These are phyloP conservation scores for Parapristionchus giblindavisi DNA, from an alignment of 2,888 invertebrate species.

Conservation along the genomic window DNA sequence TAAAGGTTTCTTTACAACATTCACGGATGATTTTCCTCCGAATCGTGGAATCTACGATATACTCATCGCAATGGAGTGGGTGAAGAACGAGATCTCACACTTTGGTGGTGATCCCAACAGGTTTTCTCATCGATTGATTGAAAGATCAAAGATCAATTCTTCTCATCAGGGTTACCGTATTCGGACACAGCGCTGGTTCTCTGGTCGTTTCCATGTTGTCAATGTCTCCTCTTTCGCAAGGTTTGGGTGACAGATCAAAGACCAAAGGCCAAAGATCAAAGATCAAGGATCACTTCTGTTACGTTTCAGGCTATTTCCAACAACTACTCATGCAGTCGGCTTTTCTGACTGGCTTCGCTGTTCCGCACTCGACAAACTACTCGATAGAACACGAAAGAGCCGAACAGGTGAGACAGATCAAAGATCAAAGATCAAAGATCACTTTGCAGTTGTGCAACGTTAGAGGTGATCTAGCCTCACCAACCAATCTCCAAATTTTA, in stretches of 20 bases:
- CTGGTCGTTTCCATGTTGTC: not conserved
- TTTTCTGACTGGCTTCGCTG: too few relatives aligned
- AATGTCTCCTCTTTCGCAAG: slow-evolving; percentile 7
- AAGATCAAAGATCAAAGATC: too few relatives aligned
- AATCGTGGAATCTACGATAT: slow-evolving; percentile 27
- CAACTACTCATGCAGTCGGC: slow-evolving; percentile 7
- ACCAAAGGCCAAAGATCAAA: too few relatives aligned
- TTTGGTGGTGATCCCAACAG: slow-evolving; percentile 31
- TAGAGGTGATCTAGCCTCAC: too few relatives aligned
- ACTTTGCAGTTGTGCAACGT: too few relatives aligned
- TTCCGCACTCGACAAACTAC: too few relatives aligned
- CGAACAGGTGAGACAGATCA: too few relatives aligned
- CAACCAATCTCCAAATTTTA: too few relatives aligned
- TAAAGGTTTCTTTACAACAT: slow-evolving; percentile 37
- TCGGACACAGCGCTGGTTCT: slow-evolving; percentile 22
- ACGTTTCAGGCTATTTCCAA: slow-evolving; percentile 1
- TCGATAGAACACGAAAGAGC: too few relatives aligned
- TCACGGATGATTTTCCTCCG: slow-evolving; percentile 27
- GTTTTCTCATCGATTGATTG: not conserved
- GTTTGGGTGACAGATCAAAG: too few relatives aligned
- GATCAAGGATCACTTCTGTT: not conserved
- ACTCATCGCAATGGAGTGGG: slow-evolving; percentile 18
- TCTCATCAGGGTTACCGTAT: slow-evolving; percentile 15
- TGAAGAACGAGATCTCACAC: slow-evolving; percentile 5
- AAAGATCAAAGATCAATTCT: not conserved